Base-by-base conservation (phyloP, 2,113 vertebrate genomes). In the Podarcis muralis region DNA sequence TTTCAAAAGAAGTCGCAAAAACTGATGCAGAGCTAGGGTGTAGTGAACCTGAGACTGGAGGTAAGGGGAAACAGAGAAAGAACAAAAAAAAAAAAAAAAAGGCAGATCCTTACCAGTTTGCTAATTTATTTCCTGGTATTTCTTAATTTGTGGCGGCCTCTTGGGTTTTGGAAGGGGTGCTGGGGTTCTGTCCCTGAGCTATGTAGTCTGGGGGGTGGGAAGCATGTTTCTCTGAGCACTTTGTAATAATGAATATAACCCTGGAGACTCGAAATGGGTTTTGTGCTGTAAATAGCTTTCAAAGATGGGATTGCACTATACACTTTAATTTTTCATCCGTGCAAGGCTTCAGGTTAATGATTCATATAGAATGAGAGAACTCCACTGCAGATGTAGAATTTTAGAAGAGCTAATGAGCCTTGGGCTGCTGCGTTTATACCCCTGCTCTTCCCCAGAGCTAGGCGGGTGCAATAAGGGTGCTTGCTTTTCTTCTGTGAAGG, bases 341-440 rank as follows among this genome's bases (percentile, higher is more conserved):
- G 23, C 35, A 90, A 93, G 13, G 7, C 83, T 66, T 83, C 57
- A 83, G 2, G 20, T 89, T 93, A 92, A 74, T 87, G 80, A 91
- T 88, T 93, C 53, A 88, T 90, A 90, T 30, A 68, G 37, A 75
- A 89, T 85, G 81, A 88, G n/a, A 81, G 75, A 92, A 93, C 75
- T 35, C 43, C 59, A 89, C 18, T 71, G 77, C 32, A 69, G 59
- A 74, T 76, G 75, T 85, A 62, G 92, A 83, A 89, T 88, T 89
- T 92, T 62, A 37, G 68, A 85, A 87, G 30, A 76, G 65, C 48
- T 89, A 89, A 85, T 85, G 86, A 87, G 53, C 43, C 71, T 62
- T 79, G 81, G 78, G 65, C 57, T 68, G 48, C 43, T 86, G 68
- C 88, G 75, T 85, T 90, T 89, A 85, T 85, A 43, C 35, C 69